Evolutionary conservation across 2,888 invertebrate genomes (phyloP).

Genomic region (Arrhopalites spinosus): DNA sequence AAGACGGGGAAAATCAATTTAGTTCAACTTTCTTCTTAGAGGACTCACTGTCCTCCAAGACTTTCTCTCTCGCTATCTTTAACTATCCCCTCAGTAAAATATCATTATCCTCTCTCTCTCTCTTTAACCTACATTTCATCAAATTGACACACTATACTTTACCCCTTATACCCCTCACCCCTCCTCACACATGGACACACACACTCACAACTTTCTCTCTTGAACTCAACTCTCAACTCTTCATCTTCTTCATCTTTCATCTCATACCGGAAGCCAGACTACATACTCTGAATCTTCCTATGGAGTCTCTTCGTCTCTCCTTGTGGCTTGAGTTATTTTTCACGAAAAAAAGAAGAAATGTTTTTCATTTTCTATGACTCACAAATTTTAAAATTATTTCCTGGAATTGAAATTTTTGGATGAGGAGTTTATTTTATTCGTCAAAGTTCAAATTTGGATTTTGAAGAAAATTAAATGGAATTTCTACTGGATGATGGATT

Average conservation of each 20-base stretch:
- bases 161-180: not conserved
- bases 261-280: too few species aligned
- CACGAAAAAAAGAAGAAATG: too few species aligned
- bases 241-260: too few species aligned
- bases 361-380: too few species aligned
- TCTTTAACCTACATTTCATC: not conserved
- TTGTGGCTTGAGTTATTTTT: too few species aligned
- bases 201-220: not conserved
- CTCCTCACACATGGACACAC: not conserved
- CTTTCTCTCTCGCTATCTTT: not conserved
- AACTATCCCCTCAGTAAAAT: not conserved
- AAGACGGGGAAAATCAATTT: conserved; percentile 33
- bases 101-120: conserved; percentile 5
- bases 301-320: too few species aligned
- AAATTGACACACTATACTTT: not conserved
- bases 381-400: too few species aligned
- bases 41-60: not conserved
- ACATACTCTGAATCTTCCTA: not conserved
- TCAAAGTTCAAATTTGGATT: too few species aligned
- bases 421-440: too few species aligned
- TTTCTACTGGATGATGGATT: too few species aligned
- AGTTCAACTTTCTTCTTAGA: conserved; percentile 15
- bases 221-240: not conserved
- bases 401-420: too few species aligned
- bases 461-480: too few species aligned